phyloP scores from a whole-genome alignment of 1,140 invertebrate species.

The Heterodera carotae region DNA sequence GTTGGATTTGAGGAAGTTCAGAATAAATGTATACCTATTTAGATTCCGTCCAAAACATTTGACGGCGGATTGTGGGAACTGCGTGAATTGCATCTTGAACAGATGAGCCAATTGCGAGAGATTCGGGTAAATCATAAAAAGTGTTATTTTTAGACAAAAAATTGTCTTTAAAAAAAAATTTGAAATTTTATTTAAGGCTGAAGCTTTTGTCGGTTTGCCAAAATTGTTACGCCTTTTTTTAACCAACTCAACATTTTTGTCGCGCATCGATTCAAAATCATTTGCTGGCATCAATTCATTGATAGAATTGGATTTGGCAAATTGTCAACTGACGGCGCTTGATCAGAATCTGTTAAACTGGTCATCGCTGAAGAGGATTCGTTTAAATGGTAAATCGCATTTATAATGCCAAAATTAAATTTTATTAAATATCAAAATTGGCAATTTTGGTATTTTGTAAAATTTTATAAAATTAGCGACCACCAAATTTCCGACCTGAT shows the following conservation, averaged over 20 bases:
- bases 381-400: constrained; percentile 6
- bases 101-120: constrained; percentile 22
- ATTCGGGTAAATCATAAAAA: constrained; percentile 11
- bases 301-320: constrained; percentile 16
- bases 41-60: constrained; percentile 7
- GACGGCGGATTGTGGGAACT: constrained; percentile 8
- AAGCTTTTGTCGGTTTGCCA: constrained; percentile 14
- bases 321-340: constrained; percentile 12
- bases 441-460: too few relatives aligned
- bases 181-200: not conserved
- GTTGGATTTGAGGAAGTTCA: too few relatives aligned
- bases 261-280: constrained; percentile 7
- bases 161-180: constrained; percentile 6
- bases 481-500: too few relatives aligned
- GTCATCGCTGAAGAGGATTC: constrained; percentile 1
- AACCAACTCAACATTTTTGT: constrained; percentile 22
- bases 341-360: constrained; percentile 1
- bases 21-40: too few relatives aligned
- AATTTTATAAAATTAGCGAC: too few relatives aligned
- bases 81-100: constrained; percentile 5
- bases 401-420: not conserved
- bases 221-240: constrained; percentile 12
- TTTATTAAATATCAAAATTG: too few relatives aligned
- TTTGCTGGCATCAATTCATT: not conserved
- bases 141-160: too few relatives aligned